Base-by-base conservation (phyloP, 2,888 invertebrate species). In the Caenorhabditis wallacei region DNA sequence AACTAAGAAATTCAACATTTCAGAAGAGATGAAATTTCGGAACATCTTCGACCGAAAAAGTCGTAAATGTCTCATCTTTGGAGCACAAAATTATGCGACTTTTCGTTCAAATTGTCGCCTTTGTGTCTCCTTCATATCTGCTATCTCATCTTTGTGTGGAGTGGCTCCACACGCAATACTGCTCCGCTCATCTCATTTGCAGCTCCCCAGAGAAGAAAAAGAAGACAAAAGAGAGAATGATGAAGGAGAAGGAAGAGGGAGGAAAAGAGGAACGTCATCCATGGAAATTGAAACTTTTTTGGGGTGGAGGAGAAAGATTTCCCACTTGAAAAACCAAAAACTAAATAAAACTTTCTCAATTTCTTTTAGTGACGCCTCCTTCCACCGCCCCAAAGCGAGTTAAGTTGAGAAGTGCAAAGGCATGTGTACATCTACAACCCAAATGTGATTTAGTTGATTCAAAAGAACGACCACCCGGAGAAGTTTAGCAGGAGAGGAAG, bases 371-470 rank as follows among this genome's bases (percentile, higher is more conserved):
- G 46, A 48, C n/a, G n/a, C 40, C 40, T 30, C 30, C 30, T 30
- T 8, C 40, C 40, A 40, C 40, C 40, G 2, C 40, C 35, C 64
- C 43, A 51, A 18, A 35, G 51, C 48, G 37, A 53, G 22, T 35
- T 10, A 59, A 26, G 66, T 16, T 7, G 53, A 57, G 48, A 57
- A 59, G 70, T 59, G 48, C 48, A 71, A 35, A 48, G 35, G 35
- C 46, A 57, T 22, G 51, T 18, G 18, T 48, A 18, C n/a, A 30
- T 4, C n/a, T 13, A 30, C n/a, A 30, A 35, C 13, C 18, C 46
- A 71, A 71, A 71, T 71, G 70, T 59, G 70, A 71, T 71, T 71
- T 71, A 56, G 70, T 59, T 71, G 70, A 71, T 71, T 71, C 51
- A 48, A 46, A 46, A 18, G 66, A 54, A 68, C 66, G 37, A 37